Conservation (phyloP, 2,113 vertebrate species). For the Stictonetta naevosa region DNA sequence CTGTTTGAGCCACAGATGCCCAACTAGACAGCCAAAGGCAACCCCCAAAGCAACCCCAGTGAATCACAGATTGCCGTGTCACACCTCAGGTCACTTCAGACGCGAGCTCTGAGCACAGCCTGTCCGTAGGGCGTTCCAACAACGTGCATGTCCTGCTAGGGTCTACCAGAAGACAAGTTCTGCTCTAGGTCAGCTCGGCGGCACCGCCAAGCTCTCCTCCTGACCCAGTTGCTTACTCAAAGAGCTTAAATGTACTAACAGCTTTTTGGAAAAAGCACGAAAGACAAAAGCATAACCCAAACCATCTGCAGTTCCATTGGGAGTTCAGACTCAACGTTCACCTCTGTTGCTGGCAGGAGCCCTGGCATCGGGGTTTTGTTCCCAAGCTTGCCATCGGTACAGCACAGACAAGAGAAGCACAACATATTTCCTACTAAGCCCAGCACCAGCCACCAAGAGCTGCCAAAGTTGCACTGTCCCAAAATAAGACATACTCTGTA, state of each 20-base stretch:
- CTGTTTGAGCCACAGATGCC: background rate
- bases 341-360: background rate
- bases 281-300: too few relatives aligned
- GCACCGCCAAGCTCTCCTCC: background rate
- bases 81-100: background rate
- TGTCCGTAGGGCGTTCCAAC: background rate
- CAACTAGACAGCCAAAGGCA: background rate
- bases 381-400: background rate
- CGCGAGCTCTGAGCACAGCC: background rate
- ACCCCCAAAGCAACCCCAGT: background rate
- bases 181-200: background rate
- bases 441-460: background rate
- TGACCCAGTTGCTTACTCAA: background rate
- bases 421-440: background rate
- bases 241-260: background rate
- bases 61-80: background rate
- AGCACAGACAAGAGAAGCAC: background rate
- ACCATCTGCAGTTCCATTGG: background rate
- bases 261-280: background rate
- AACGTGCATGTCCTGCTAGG: rapidly evolving
- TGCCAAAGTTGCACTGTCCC: background rate
- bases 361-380: background rate
- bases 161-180: background rate
- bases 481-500: background rate
- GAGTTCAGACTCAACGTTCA: background rate